phyloP scores from a whole-genome alignment of 2,888 invertebrate species.

The Automeris io region DNA sequence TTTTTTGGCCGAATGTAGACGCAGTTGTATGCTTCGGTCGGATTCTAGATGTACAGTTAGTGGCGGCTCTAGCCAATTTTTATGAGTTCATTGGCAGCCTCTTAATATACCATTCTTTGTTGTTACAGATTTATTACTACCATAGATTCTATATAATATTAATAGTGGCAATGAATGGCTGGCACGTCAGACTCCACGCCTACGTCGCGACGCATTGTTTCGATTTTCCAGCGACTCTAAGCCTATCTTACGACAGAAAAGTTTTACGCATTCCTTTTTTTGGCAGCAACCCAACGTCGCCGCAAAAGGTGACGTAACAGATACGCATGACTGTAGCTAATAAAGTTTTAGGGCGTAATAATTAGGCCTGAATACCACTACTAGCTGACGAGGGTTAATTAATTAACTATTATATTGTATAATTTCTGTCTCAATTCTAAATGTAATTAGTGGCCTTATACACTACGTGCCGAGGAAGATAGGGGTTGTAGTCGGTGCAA shows the following conservation, averaged over 20 bases:
- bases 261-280: slow-evolving; percentile 6
- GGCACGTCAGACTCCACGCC: not conserved
- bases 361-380: not conserved
- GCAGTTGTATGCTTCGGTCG: too few relatives aligned
- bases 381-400: not conserved
- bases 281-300: slow-evolving; percentile 2
- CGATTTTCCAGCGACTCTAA: not conserved
- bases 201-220: not conserved
- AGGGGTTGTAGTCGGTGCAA: too few relatives aligned
- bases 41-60: too few relatives aligned
- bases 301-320: slow-evolving; percentile 1
- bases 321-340: not conserved
- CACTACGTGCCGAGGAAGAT: too few relatives aligned
- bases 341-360: not conserved
- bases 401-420: not conserved
- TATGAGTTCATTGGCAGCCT: not conserved
- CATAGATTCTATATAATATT: not conserved
- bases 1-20: too few relatives aligned
- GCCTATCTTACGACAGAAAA: not conserved
- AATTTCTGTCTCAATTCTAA: not conserved
- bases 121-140: too few relatives aligned
- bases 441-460: too few relatives aligned
- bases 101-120: not conserved
- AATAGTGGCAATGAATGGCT: not conserved
- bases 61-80: not conserved